Conservation (phyloP, 2,797 vertebrate genomes). For the Gastrophryne carolinensis region DNA sequence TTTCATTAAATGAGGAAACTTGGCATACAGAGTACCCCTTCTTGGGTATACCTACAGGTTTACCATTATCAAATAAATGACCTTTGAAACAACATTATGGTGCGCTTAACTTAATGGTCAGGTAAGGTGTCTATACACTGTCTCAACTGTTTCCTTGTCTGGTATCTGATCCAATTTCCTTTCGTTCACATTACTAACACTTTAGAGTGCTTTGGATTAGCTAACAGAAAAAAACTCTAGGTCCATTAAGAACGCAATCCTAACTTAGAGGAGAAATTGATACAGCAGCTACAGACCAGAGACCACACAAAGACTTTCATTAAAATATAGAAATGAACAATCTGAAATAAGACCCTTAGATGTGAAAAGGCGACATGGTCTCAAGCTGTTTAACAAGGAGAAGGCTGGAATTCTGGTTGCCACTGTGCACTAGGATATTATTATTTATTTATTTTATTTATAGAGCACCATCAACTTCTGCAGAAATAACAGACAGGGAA, state of each 20-base stretch:
- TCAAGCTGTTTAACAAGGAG: too few species aligned
- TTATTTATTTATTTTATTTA: too few species aligned
- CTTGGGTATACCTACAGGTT: not conserved
- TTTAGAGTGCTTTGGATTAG: not conserved
- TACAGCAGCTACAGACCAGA: not conserved
- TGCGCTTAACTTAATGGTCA: not conserved
- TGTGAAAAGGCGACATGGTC: too few species aligned
- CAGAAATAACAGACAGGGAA: too few species aligned
- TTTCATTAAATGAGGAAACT: not conserved
- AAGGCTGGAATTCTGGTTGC: too few species aligned
- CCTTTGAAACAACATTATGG: not conserved
- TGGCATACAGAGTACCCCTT: not conserved
- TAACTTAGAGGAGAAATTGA: not conserved
- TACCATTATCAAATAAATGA: not conserved
- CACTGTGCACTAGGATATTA: too few species aligned
- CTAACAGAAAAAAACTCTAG: not conserved
- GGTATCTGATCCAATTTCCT: not conserved
- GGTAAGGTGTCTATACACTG: not conserved
- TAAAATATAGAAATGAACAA: not conserved
- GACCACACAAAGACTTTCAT: slow-evolving; percentile 21
- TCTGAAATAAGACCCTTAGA: too few species aligned
- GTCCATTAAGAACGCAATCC: not conserved
- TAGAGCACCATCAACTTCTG: too few species aligned
- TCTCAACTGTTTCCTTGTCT: not conserved
- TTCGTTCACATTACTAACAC: slow-evolving; percentile 13